Evolutionary conservation across 2,888 invertebrate genomes (phyloP).

Genomic region (Lycocerus yunnanus): DNA sequence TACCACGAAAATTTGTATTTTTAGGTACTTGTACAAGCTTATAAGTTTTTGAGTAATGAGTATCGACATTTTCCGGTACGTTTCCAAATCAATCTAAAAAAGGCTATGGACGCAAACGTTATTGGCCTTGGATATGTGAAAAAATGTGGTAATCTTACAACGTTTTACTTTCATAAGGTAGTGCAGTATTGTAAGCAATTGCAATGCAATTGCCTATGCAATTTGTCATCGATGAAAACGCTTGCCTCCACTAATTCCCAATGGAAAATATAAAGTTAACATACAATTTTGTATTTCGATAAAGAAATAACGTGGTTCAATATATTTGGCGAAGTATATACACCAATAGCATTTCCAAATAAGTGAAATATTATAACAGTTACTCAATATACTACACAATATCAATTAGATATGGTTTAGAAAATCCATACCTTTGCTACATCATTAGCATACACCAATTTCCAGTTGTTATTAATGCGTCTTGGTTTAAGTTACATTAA

Average conservation of each 20-base stretch:
- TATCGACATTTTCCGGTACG: neutral
- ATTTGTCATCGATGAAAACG: neutral
- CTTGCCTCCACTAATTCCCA: neutral
- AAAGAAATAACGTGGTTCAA: neutral
- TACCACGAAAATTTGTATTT: neutral
- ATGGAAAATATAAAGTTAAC: neutral
- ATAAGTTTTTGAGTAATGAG: neutral
- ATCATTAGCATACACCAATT: too few species aligned
- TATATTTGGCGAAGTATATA: neutral
- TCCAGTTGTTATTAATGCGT: too few species aligned
- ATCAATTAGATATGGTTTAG: too few species aligned
- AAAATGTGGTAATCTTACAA: neutral
- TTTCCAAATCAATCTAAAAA: neutral
- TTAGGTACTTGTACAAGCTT: neutral
- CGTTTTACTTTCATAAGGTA: neutral
- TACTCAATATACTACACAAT: too few species aligned
- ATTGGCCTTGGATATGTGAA: neutral
- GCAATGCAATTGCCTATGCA: neutral
- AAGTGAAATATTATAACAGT: neutral
- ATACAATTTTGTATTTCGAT: neutral
- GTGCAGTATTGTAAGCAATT: neutral
- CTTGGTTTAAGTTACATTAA: too few species aligned
- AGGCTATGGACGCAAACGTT: neutral
- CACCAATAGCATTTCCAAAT: neutral
- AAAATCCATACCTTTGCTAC: too few species aligned